Evolutionary conservation across 2,888 invertebrate species (phyloP).

Genomic region (Chrysolina oricalcia): DNA sequence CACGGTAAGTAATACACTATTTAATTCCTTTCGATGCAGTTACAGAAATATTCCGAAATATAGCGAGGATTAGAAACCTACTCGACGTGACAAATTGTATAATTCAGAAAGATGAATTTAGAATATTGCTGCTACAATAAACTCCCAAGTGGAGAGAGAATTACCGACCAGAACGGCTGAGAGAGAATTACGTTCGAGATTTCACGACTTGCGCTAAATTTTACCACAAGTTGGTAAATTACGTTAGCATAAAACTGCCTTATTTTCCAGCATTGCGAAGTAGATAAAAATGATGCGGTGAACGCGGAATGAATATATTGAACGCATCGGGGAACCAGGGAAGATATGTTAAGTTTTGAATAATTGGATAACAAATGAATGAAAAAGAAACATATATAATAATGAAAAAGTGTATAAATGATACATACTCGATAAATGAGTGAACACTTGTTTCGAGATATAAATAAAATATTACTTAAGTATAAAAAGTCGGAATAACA

Average conservation of each 20-base stretch:
- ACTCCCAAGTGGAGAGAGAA: conserved; percentile 12
- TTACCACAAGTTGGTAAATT: conserved; percentile 16
- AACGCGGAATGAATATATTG: not conserved
- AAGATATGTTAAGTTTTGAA: not conserved
- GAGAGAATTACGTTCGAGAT: conserved; percentile 17
- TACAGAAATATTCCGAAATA: not conserved
- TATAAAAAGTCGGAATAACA: no score
- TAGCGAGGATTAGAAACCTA: not conserved
- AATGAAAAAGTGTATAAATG: no score
- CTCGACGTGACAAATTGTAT: conserved; percentile 6
- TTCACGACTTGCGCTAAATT: conserved; percentile 13
- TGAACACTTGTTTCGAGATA: no score
- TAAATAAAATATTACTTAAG: no score
- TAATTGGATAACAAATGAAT: not conserved
- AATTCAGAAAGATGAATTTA: conserved; percentile 11
- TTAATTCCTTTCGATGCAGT: not conserved
- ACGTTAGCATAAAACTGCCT: conserved; percentile 14
- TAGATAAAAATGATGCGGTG: conserved; percentile 9
- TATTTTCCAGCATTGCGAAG: conserved; percentile 1
- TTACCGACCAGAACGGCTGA: conserved; percentile 6
- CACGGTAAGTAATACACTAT: not conserved
- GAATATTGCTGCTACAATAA: conserved; percentile 16
- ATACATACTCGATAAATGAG: no score
- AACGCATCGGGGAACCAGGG: not conserved
- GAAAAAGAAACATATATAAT: no score